phyloP scores from a whole-genome alignment of 2,113 vertebrate species.

The Nycticorax nycticorax region DNA sequence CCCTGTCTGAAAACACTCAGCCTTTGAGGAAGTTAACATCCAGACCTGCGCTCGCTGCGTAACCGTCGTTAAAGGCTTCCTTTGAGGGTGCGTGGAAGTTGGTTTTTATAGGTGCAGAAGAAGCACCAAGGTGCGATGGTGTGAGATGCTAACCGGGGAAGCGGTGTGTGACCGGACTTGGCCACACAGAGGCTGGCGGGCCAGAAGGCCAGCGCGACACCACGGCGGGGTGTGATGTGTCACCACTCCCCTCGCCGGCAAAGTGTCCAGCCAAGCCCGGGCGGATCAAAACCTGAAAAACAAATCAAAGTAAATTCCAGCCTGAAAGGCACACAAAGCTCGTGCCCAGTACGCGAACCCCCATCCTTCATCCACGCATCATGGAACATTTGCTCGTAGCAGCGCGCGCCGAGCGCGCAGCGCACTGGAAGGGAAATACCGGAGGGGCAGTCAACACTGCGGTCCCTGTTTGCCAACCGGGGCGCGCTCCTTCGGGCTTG shows the following conservation, averaged over 20 bases:
- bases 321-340: neutral
- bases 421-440: neutral
- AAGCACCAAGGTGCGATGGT: neutral
- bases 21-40: neutral
- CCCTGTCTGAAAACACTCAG: neutral
- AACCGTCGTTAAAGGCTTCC: neutral
- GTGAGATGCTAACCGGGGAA: neutral
- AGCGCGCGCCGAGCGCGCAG: neutral
- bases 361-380: neutral
- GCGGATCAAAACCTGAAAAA: neutral
- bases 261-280: rapidly evolving
- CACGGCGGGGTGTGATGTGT: neutral
- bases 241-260: neutral
- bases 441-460: neutral
- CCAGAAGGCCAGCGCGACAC: rapidly evolving
- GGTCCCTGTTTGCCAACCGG: conserved; percentile 22
- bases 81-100: neutral
- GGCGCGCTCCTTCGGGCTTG: neutral
- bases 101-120: neutral
- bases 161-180: rapidly evolving
- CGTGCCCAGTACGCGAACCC: rapidly evolving
- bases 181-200: neutral
- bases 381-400: neutral
- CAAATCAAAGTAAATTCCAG: neutral
- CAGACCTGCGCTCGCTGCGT: rapidly evolving